These are phyloP conservation scores for Loxodonta africana DNA, from an alignment of 2,113 vertebrate species.

Conservation along the genomic window DNA sequence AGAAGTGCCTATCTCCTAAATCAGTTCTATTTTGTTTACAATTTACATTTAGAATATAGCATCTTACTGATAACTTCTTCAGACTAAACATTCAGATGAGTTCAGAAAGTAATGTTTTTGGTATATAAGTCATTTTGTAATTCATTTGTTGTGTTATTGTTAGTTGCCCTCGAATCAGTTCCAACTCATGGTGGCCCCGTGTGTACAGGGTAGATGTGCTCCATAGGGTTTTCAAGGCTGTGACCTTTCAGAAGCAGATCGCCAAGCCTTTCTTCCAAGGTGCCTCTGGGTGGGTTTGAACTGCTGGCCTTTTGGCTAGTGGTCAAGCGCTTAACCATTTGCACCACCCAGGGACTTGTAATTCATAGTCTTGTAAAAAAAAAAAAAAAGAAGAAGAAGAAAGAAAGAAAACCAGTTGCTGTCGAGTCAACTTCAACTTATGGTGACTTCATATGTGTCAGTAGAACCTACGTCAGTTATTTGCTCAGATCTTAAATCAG, in stretches of 20 bases:
- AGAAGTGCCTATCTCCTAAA: conserved; percentile 14
- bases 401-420: no score
- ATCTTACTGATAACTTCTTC: conserved; percentile 42
- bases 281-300: no score
- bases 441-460: background rate
- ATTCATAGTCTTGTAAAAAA: no score
- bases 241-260: no score
- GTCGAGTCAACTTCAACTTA: background rate
- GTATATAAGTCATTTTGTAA: conserved; percentile 44
- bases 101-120: conserved; percentile 27
- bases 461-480: conserved; percentile 12
- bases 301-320: no score
- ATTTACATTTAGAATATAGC: conserved; percentile 1
- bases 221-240: no score
- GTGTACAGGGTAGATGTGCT: no score
- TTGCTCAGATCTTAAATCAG: conserved; percentile 21
- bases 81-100: conserved; percentile 13
- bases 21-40: conserved; percentile 49
- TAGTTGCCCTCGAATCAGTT: no score
- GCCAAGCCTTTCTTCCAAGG: no score
- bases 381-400: no score
- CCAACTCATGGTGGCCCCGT: background rate
- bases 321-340: no score
- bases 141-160: background rate
- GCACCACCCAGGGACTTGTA: no score